phyloP scores from a whole-genome alignment of 1,140 invertebrate genomes.

The Pogonomyrmex californicus region DNA sequence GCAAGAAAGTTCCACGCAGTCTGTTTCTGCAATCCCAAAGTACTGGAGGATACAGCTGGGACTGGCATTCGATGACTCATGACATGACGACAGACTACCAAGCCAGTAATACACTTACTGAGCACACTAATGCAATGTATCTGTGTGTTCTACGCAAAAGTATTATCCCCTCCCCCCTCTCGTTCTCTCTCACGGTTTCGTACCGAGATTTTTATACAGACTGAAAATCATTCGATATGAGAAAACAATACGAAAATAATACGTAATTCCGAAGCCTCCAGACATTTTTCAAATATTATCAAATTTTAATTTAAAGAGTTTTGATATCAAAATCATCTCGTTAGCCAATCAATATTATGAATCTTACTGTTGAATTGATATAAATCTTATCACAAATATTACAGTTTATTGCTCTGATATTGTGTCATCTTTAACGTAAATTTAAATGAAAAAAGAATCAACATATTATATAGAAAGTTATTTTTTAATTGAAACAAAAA shows the following conservation, averaged over 20 bases:
- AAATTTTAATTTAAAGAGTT: too few relatives aligned
- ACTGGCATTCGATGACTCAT: slow-evolving; percentile 70
- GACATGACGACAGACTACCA: slow-evolving; percentile 65
- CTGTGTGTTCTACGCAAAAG: slow-evolving; percentile 23
- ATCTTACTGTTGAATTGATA: too few relatives aligned
- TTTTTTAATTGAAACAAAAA: background rate
- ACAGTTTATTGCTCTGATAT: too few relatives aligned
- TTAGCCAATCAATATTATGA: too few relatives aligned
- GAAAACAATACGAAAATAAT: background rate
- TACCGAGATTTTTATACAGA: background rate
- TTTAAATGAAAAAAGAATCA: too few relatives aligned
- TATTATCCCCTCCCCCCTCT: background rate
- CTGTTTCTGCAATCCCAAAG: slow-evolving; percentile 63
- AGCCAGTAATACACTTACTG: slow-evolving; percentile 1
- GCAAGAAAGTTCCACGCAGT: slow-evolving; percentile 6
- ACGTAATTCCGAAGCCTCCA: background rate
- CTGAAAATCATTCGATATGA: background rate
- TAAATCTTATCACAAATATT: too few relatives aligned
- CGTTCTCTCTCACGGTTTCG: slow-evolving; percentile 30
- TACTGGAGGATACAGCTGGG: slow-evolving; percentile 53
- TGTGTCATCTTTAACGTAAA: too few relatives aligned
- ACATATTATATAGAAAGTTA: background rate
- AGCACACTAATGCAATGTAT: slow-evolving; percentile 11
- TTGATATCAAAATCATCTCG: too few relatives aligned
- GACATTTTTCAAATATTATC: background rate